Evolutionary conservation across 2,113 vertebrate species (phyloP).

Genomic region (Pollimyrus isidori): DNA sequence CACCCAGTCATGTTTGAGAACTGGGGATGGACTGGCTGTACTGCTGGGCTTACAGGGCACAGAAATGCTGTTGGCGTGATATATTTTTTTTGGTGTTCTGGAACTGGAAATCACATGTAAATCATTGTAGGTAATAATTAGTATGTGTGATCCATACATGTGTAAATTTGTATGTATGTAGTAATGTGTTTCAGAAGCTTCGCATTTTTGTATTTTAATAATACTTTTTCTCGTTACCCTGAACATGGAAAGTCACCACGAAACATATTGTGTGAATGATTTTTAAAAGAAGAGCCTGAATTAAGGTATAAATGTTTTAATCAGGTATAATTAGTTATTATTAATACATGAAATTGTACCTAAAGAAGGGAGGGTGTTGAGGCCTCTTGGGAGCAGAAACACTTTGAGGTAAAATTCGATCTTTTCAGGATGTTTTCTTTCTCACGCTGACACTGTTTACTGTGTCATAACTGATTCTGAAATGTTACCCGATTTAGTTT

Average conservation of each 20-base stretch:
- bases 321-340: neutral
- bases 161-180: neutral
- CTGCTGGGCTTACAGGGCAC: neutral
- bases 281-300: constrained; percentile 3
- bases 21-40: neutral
- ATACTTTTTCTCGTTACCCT: neutral
- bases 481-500: neutral
- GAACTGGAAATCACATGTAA: neutral
- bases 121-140: neutral
- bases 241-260: neutral
- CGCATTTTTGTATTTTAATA: neutral
- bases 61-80: neutral
- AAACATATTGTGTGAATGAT: constrained; percentile 16
- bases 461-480: neutral
- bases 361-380: neutral
- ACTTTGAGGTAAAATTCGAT: neutral
- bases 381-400: neutral
- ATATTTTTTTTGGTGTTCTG: neutral
- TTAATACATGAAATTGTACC: neutral
- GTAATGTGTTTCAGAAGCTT: neutral
- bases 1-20: neutral
- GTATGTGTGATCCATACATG: neutral
- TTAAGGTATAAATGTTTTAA: constrained; percentile 6
- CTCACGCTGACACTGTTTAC: neutral
- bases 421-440: neutral